These are phyloP conservation scores for Hippocampus zosterae DNA, from an alignment of 2,113 vertebrate species.

Conservation along the genomic window DNA sequence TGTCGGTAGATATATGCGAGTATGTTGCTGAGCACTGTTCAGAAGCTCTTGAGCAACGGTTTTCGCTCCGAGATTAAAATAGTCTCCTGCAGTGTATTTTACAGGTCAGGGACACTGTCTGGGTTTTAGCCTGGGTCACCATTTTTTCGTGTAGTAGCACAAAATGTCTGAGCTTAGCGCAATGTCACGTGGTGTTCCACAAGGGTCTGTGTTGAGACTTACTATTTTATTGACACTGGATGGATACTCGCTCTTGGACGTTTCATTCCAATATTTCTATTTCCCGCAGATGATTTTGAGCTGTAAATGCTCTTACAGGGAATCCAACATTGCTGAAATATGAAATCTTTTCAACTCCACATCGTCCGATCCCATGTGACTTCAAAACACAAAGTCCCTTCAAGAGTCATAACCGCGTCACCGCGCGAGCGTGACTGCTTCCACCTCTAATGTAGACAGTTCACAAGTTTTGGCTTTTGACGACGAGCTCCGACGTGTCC, in stretches of 20 bases:
- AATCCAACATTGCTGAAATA: too few relatives aligned
- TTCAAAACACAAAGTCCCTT: not conserved
- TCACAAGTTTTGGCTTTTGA: not conserved
- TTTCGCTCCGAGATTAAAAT: not conserved
- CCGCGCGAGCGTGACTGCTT: not conserved
- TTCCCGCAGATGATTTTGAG: too few relatives aligned
- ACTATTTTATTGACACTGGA: too few relatives aligned
- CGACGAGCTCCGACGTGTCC: not conserved
- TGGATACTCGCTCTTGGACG: too few relatives aligned
- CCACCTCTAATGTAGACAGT: not conserved
- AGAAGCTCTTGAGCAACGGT: not conserved
- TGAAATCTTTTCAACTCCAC: too few relatives aligned
- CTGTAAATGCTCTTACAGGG: too few relatives aligned
- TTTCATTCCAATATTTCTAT: too few relatives aligned
- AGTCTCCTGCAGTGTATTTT: too few relatives aligned
- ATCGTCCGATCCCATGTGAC: not conserved
- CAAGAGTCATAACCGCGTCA: not conserved
- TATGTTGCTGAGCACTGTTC: not conserved
- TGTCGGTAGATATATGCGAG: not conserved
- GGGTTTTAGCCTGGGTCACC: too few relatives aligned
- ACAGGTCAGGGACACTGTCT: too few relatives aligned
- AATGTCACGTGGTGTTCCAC: not conserved
- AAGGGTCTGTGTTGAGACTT: not conserved
- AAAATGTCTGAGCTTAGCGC: not conserved
- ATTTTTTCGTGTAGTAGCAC: too few relatives aligned